Evolutionary conservation across 2,797 vertebrate species (phyloP), one percentile per base, ranked within the genome.

Genomic region (Spinus olivaceus): DNA sequence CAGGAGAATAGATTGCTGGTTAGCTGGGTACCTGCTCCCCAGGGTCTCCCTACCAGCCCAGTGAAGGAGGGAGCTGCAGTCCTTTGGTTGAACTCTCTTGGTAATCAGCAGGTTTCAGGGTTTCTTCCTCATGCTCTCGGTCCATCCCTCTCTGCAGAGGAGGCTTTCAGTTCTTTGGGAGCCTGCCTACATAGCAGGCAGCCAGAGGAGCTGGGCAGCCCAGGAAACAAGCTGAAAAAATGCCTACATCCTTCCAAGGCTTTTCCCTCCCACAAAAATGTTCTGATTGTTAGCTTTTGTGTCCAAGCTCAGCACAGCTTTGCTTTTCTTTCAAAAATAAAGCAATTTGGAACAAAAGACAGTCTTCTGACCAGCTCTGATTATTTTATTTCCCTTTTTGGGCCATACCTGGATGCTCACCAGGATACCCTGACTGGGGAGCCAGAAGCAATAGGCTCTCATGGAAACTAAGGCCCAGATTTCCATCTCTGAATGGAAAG

Each of bases 261-360:
- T 89, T 96, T 92, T 85, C 35, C 47, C 53, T 92, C 86, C 76
- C 76, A 94, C 92, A 94, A 74, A 94, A 94, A 91, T 53, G n/a
- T 89, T 87, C 81, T 86, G 89, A 79, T 83, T 87, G n/a, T 88
- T 89, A 85, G 69, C 23, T 69, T 93, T 91, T 95, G 64, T 89
- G 76, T 54, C 46, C 42, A 35, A 80, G 41, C n/a, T 71, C 72
- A 32, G 39, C 49, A 78, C 37, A 74, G 51, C 32, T 77, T 92
- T 90, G 41, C 39, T 90, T 80, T 79, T 70, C 59, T 84, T 88
- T 63, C n/a, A 92, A 72, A 81, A 91, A 66, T n/a, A 85, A 81
- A 91, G 18, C 19, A 69, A 47, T 35, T 22, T 86, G 59, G 71
- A 95, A 72, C 66, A 74, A 85, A 94, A 90, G 21, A 27, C 9